Percentiles rank a stretch among this genome's conserved stretches.
Evolutionary conservation across 1,140 invertebrate genomes (phyloP).

Genomic region (Drosophila erecta): DNA sequence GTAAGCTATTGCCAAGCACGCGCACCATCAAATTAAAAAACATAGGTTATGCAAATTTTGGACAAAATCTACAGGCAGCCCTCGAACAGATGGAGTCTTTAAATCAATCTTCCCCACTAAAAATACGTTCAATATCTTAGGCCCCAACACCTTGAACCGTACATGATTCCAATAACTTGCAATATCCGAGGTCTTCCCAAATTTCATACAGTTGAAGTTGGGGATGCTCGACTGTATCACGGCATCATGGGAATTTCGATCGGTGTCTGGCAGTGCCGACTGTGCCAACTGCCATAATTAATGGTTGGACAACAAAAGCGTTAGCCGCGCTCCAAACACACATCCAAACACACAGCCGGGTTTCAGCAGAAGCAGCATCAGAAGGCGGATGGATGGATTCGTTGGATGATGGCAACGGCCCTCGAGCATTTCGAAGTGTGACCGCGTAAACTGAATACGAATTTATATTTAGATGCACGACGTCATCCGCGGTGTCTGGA

Average conservation of each 20-base stretch:
- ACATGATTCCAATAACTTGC: too few species aligned
- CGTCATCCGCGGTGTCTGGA: constrained; percentile 51
- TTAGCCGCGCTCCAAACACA: constrained; percentile 13
- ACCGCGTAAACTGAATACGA: constrained; percentile 78
- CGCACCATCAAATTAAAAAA: constrained; percentile 19
- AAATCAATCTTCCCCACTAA: not conserved
- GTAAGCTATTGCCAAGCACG: constrained; percentile 59
- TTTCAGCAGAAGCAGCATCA: constrained; percentile 6
- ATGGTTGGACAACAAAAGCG: constrained; percentile 37
- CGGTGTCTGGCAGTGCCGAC: constrained; percentile 53
- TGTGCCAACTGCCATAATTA: constrained; percentile 52
- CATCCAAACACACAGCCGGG: constrained; percentile 20
- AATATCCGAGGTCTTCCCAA: not conserved
- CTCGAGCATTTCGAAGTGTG: constrained; percentile 65
- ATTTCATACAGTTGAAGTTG: not conserved
- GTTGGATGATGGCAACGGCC: constrained; percentile 41
- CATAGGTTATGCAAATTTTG: constrained; percentile 24
- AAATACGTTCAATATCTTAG: not conserved
- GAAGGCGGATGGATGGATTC: constrained; percentile 67
- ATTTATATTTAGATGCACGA: constrained; percentile 75
- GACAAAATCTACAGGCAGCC: constrained; percentile 4
- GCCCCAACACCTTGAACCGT: too few species aligned
- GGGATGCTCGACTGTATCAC: constrained; percentile 13
- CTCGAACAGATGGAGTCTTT: not conserved
- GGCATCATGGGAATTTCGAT: constrained; percentile 8